Base-by-base conservation (phyloP, 1,140 invertebrate genomes). In the Yoshiicerus persimilis region DNA sequence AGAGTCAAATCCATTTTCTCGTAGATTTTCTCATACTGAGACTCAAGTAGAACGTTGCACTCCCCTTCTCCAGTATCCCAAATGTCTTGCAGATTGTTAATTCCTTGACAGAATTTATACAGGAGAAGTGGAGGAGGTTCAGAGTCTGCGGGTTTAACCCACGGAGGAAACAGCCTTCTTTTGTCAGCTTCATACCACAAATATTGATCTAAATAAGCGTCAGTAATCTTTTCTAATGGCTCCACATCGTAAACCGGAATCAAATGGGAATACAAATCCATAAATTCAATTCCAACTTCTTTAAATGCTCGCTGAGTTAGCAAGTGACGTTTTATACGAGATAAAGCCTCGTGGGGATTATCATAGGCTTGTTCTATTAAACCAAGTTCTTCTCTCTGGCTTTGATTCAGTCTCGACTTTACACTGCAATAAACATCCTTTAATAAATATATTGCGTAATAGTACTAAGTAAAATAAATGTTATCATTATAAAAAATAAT, bases 141-240 rank as follows among this genome's bases (percentile, higher is more conserved):
- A 0, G 98, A 97, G 92, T 99, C 99, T 1, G 97, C 97, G 0
- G 99, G 99, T 93, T 99, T 99, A 4, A 99, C 97, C 99, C 99
- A 99, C 0, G 98, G 97, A 70, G 99, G 99, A 91, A 99, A 99
- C 4, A 99, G 93, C 34, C 98, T 93, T 32, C 99, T 94, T 92
- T 99, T 99, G 92, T 99, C 99, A 0, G 99, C 98, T 93, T 99
- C 99, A 92, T 99, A 99, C 99, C 99, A 99, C 9, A 99, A 93
- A 93, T 99, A 99, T 92, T 99, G 99, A 94, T 99, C 99, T 34
- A 99, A 93, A 93, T 99, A 99, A n/a, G 99, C 99, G 92, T 99
- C 99, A 0, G 98, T 99, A 32, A 99, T 99, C 93, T 99, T 99
- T 92, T 99, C 99, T 10, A 99, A 93, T 0, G 99, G 99, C 92